These are phyloP conservation scores for Ameiurus melas DNA, from an alignment of 2,113 vertebrate genomes.

Conservation along the genomic window DNA sequence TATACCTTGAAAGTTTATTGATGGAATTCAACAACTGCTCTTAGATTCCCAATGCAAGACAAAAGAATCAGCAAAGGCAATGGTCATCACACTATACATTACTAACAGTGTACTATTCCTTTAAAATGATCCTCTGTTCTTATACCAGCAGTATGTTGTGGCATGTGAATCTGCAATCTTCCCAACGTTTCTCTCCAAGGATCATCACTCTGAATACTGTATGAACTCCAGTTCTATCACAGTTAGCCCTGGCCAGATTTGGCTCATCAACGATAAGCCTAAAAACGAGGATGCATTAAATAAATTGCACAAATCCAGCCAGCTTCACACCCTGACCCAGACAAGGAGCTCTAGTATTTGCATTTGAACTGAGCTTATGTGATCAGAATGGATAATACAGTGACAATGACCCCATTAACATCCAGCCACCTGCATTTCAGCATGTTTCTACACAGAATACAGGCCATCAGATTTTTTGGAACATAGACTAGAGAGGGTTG, in stretches of 20 bases:
- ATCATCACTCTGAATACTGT: neutral
- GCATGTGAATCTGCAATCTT: neutral
- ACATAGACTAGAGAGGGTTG: neutral
- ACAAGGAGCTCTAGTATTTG: slow-evolving; percentile 20
- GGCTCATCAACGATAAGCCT: neutral
- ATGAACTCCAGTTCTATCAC: neutral
- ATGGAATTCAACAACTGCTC: neutral
- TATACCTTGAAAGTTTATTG: neutral
- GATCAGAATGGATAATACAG: slow-evolving; percentile 18
- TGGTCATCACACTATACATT: neutral
- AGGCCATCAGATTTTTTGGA: neutral
- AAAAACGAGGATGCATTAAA: slow-evolving; percentile 28
- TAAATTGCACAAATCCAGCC: slow-evolving; percentile 1
- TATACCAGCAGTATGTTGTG: neutral
- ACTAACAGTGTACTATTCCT: neutral
- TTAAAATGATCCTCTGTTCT: neutral
- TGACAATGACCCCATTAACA: neutral
- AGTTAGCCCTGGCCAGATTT: neutral
- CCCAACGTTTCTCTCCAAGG: neutral
- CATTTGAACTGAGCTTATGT: slow-evolving; percentile 25
- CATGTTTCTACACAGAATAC: neutral
- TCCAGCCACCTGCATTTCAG: slow-evolving; percentile 1
- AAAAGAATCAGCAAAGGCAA: neutral
- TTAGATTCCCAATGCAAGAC: neutral
- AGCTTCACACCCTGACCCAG: slow-evolving; percentile 17